Evolutionary conservation across 2,113 vertebrate genomes (phyloP), one percentile per base, ranked within the genome.

Genomic region (Takifugu flavidus): DNA sequence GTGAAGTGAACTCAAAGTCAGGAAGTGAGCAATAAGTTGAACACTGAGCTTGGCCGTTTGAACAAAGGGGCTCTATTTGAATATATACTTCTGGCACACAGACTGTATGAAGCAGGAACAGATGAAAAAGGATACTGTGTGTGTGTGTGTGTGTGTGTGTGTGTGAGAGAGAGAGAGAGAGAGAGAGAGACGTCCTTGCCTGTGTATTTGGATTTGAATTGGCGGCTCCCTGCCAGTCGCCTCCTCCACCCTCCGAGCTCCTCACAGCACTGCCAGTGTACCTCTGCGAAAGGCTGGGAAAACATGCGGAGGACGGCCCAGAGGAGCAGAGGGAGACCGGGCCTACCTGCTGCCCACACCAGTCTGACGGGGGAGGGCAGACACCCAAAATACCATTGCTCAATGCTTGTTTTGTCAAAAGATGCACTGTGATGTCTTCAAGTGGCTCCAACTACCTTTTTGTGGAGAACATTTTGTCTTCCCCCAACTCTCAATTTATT

Each of bases 61-160:
- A 86, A 89, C 83, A 86, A 84, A 80, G 57, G 53, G 49, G 74
- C 64, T 56, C 74, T 87, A 85, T 82, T 77, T 79, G 68, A 65
- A 68, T 81, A 73, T 62, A 74, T 79, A 62, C 67, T 82, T 60
- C 66, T 75, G 79, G 70, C 75, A 43, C 20, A 62, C 49, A 5
- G 43, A 26, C 72, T 56, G 62, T 77, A 63, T 65, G 72, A 69
- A 52, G 39, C 65, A 59, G 59, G 60, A 75, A 72, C n/a, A 60
- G 56, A 60, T 73, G 31, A 45, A 66, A 68, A 46, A 62, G 46
- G 27, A 20, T 43, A 46, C 25, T 58, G 49, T 52, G 43, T 54
- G 49, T 62, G 71, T 20, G 60, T 60, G 53, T 53, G 28, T 52
- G 31, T 8, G 26, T 13, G 13, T 47, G 20, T 53, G 25, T 54